Evolutionary conservation across 1,140 invertebrate species (phyloP).

Genomic region (Megalonaias nervosa): DNA sequence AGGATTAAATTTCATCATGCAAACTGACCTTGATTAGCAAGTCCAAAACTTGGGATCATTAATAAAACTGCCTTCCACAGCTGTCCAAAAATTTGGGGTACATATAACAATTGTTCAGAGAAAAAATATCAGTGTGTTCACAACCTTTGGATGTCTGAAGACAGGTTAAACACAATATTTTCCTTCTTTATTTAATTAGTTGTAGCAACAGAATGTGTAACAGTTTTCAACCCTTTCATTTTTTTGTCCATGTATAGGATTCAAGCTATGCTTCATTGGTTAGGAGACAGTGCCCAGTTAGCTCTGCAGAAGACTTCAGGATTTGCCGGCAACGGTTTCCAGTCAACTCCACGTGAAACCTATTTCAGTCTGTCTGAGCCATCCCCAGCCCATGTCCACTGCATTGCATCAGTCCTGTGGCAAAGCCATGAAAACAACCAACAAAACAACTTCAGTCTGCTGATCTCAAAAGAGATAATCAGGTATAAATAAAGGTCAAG

Average conservation of each 20-base stretch:
- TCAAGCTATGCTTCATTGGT: conserved; percentile 77
- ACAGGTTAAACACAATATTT: no score
- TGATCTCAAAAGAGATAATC: conserved; percentile 63
- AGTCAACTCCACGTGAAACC: conserved; percentile 59
- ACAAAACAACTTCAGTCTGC: conserved; percentile 70
- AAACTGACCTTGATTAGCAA: no score
- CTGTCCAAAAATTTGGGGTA: no score
- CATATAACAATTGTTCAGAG: no score
- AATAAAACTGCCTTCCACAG: no score
- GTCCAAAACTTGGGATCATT: no score
- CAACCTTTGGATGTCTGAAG: no score
- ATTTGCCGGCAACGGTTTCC: conserved; percentile 43
- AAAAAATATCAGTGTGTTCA: no score
- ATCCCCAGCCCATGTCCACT: conserved; percentile 76
- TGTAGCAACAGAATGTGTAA: not conserved
- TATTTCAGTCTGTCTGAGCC: conserved; percentile 50
- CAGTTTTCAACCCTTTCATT: no score
- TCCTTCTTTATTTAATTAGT: no score
- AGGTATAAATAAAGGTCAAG: conserved; percentile 47
- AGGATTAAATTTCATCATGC: no score
- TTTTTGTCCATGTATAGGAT: conserved; percentile 67
- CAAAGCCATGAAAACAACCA: conserved; percentile 77
- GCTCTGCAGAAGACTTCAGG: conserved; percentile 56
- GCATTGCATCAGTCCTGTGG: conserved; percentile 87
- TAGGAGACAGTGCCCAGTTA: conserved; percentile 74